Conservation (phyloP, 2,888 invertebrate genomes). For the Meghimatium bilineatum region DNA sequence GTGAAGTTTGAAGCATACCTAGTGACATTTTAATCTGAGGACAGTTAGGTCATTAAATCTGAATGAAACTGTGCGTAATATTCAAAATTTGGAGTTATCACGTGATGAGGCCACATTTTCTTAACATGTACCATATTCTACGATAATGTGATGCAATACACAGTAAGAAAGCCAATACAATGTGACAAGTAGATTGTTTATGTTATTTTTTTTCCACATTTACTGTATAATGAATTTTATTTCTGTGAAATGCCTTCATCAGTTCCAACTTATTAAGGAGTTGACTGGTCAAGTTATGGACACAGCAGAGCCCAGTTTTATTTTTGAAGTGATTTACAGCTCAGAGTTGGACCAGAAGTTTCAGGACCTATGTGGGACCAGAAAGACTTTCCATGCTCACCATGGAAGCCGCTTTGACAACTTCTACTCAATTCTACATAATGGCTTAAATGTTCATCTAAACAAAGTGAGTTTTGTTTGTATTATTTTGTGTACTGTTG, state of each 20-base stretch:
- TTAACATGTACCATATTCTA: too few species aligned
- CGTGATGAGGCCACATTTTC: too few species aligned
- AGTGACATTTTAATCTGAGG: too few species aligned
- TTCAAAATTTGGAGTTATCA: too few species aligned
- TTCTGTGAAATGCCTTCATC: conserved; percentile 21
- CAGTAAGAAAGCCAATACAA: too few species aligned
- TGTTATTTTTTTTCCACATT: not conserved
- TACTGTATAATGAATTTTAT: not conserved
- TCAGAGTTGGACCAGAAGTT: conserved; percentile 62
- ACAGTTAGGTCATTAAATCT: too few species aligned
- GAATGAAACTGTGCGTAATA: too few species aligned
- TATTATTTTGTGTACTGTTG: too few species aligned
- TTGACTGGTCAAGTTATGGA: conserved; percentile 68
- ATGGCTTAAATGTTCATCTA: conserved; percentile 86
- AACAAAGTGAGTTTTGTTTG: conserved; percentile 80
- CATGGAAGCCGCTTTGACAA: conserved; percentile 89
- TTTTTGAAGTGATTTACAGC: conserved; percentile 69
- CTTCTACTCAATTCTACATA: conserved; percentile 87
- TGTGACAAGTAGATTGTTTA: not conserved
- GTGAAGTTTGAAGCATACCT: too few species aligned
- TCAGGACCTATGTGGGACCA: conserved; percentile 57
- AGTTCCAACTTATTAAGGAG: conserved; percentile 66
- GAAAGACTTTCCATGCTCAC: conserved; percentile 84
- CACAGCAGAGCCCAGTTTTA: conserved; percentile 65
- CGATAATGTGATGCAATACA: too few species aligned